Conservation (phyloP, 2,113 vertebrate genomes). For the Rallus limicola region DNA sequence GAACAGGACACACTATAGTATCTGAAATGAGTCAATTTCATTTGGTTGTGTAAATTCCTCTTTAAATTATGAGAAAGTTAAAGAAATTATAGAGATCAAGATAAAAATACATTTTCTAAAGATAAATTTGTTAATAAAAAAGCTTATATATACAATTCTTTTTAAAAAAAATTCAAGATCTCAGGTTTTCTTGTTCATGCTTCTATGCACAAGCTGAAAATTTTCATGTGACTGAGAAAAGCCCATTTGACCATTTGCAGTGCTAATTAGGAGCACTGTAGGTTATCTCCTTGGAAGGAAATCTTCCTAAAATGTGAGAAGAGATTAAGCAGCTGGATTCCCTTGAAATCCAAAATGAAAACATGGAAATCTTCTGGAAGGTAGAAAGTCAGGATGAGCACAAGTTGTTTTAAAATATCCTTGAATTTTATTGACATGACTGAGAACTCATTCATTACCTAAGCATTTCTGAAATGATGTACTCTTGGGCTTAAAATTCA, state of each 20-base stretch:
- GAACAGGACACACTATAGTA: not conserved
- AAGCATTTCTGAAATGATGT: not conserved
- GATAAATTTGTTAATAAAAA: not conserved
- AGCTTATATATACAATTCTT: not conserved
- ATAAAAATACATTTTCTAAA: not conserved
- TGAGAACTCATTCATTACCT: slow-evolving; percentile 22
- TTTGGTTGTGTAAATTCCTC: not conserved
- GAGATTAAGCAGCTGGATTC: slow-evolving; percentile 71
- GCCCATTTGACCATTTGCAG: slow-evolving; percentile 58
- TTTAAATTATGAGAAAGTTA: not conserved
- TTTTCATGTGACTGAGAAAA: not conserved
- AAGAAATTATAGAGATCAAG: not conserved
- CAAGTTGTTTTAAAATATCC: slow-evolving; percentile 21
- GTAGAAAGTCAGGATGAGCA: slow-evolving; percentile 56
- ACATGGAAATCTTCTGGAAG: slow-evolving; percentile 62
- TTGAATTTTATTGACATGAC: not conserved
- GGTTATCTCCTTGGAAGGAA: slow-evolving; percentile 64
- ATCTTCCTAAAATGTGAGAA: slow-evolving; percentile 71
- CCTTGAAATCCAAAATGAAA: slow-evolving; percentile 76
- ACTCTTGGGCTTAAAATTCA: not conserved
- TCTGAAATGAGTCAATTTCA: not conserved
- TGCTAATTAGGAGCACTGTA: slow-evolving; percentile 66
- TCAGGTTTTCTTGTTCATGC: not conserved
- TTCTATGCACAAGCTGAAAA: not conserved
- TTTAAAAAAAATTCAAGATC: not conserved